Evolutionary conservation across 2,113 vertebrate species (phyloP), one percentile per base, ranked within the genome.

Genomic region (Dicrurus megarhynchus): DNA sequence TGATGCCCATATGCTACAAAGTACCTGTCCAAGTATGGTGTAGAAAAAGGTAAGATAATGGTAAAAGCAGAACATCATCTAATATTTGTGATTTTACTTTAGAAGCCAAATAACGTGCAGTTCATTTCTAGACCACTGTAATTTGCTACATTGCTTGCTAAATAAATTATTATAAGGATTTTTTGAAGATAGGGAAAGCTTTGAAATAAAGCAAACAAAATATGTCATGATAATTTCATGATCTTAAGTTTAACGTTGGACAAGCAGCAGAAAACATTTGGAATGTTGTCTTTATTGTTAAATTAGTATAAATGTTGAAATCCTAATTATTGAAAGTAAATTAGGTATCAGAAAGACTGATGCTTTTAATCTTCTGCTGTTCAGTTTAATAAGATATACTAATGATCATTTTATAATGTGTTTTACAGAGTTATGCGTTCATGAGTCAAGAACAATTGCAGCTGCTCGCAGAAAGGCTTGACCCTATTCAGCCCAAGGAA

Each of bases 391-490:
- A 84, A 82, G 75, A 65, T 82, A 73, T 47, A 44, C 24, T 95
- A 95, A 90, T 89, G 16, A 68, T 68, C 10, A 20, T 96, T 95
- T 95, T 85, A 60, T 71, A 88, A 95, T 94, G 16, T 96, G 8
- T 90, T 57, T 97, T 98, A 32, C 97, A 99, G 99, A 99, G 99
- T 97, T 99, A 99, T 18, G 97, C 98, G 0, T 99, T 99, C 95
- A 99, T 99, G 97, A 98, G 98, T 98, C 99, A 99, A 93, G 99
- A 99, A 95, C 99, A 99, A 95, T 97, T 99, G 73, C 99, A 99
- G 47, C 94, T 98, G 71, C 98, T 99, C 90, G 94, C 98, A 87
- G 99, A 99, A 95, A 98, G 98, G 64, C 98, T 99, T 65, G 99
- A 99, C 92, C 97, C 98, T 61, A 95, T 96, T 84, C 98, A 98